These are phyloP conservation scores for Nymphalis c-album DNA, from an alignment of 2,888 invertebrate genomes.

Conservation along the genomic window DNA sequence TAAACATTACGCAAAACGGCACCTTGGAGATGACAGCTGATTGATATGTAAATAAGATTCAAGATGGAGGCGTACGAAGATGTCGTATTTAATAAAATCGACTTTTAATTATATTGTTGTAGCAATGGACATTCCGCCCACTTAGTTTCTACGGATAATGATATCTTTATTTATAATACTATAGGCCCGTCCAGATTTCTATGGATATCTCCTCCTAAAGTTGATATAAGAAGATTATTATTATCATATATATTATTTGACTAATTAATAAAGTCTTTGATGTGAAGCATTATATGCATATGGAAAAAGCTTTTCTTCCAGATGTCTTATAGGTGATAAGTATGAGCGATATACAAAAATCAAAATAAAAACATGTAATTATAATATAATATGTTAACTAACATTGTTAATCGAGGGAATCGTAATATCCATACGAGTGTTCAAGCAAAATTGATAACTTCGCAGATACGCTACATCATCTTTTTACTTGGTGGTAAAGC, in stretches of 20 bases:
- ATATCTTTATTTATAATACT: background rate
- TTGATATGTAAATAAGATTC: constrained; percentile 45
- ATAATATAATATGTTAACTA: no score
- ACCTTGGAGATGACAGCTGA: constrained; percentile 43
- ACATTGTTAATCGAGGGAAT: no score
- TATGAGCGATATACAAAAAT: no score
- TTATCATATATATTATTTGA: background rate
- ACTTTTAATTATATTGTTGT: constrained; percentile 31
- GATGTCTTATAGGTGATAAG: no score
- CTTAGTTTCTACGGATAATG: background rate
- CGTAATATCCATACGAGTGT: background rate
- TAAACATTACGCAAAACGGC: constrained; percentile 14
- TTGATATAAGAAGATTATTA: no score
- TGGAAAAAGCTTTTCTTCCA: background rate
- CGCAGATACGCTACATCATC: background rate
- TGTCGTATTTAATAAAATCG: constrained; percentile 34
- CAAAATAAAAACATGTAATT: no score
- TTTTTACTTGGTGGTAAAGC: no score
- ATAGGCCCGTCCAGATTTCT: background rate
- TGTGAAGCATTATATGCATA: background rate
- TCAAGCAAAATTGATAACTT: background rate
- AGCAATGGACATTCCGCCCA: background rate
- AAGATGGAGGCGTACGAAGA: constrained; percentile 38
- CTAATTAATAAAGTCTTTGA: background rate
- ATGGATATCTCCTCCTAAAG: background rate